Base-by-base conservation (phyloP, 2,888 invertebrate genomes). In the Pristionchus entomophagus region DNA sequence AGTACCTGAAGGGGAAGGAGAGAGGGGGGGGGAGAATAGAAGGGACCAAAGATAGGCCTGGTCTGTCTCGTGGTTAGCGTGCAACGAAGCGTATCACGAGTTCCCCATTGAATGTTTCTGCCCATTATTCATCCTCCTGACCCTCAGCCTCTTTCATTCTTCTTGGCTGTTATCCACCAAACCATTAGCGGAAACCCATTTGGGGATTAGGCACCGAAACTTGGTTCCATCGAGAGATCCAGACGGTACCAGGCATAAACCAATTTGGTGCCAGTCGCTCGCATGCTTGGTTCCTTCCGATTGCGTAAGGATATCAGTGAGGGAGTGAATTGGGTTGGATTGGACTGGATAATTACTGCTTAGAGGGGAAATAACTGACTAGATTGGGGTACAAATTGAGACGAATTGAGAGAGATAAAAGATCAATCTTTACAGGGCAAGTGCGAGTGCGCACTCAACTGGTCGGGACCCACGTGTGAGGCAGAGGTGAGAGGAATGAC, bases 381-480 rank as follows among this genome's bases (percentile, higher is more conserved):
- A 17, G 38, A 69, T 69, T 69, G 22, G 38, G 26, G 65, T 45
- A 45, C 45, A 29, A 32, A 78, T n/a, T n/a, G 77, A 45, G 29
- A 73, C 26, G 10, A 45, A 29, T 12, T 12, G 12, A 32, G 45
- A 80, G 51, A 80, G 78, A 80, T 80, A 49, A 80, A 80, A 80
- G 32, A 59, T 82, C 82, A 59, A 56, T 59, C 12, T 1, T 84
- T 84, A 1, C 29, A 84, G 83, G 83, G 83, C 41, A 53, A 65
- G n/a, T 84, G 83, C 32, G 83, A 84, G 65, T 84, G 83, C 49
- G 49, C 65, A 14, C 45, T 84, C 32, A 65, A 84, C 49, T 84
- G 35, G 32, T 29, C 29, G 29, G 83, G 83, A 65, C 29, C n/a
- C 14, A 62, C 29, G 8, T 84, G 83, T 65, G 65, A 84, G 65